Conservation (phyloP, 2,113 vertebrate genomes). For the Etheostoma spectabile region DNA sequence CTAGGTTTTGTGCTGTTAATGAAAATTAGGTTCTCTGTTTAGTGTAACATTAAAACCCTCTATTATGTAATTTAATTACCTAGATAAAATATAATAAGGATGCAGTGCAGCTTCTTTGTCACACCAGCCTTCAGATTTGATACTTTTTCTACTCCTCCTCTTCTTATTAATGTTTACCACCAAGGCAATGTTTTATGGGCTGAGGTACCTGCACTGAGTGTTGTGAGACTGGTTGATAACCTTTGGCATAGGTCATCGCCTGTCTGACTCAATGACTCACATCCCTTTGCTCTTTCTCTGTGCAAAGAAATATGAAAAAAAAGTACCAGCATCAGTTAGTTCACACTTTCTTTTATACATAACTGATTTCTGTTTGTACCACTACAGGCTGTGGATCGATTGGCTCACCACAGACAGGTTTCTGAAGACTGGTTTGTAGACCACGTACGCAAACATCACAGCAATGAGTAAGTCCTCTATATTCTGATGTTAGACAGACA, state of each 20-base stretch:
- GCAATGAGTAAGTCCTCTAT: conserved; percentile 83
- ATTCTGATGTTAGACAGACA: conserved; percentile 45
- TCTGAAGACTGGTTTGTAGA: conserved; percentile 64
- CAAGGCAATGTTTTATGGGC: background rate
- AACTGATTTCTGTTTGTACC: conserved; percentile 36
- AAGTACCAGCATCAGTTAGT: background rate
- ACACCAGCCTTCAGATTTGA: background rate
- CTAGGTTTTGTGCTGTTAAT: conserved; percentile 18
- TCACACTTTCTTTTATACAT: background rate
- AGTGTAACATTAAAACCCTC: conserved; percentile 11
- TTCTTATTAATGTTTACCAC: background rate
- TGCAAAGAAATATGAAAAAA: background rate
- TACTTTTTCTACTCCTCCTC: background rate
- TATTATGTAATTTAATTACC: background rate
- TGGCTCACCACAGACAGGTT: conserved; percentile 50
- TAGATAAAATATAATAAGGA: background rate
- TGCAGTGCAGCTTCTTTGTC: conserved; percentile 11
- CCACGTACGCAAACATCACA: conserved; percentile 48
- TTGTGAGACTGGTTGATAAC: conserved; percentile 26
- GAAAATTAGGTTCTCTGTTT: conserved; percentile 12
- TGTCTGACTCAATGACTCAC: conserved; percentile 9
- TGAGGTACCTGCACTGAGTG: conserved; percentile 15
- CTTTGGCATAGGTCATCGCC: conserved; percentile 29
- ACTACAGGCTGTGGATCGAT: conserved; percentile 64
- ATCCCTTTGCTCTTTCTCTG: conserved; percentile 14